Base-by-base conservation (phyloP, 1,140 invertebrate genomes). In the Zaprionus ghesquierei region DNA sequence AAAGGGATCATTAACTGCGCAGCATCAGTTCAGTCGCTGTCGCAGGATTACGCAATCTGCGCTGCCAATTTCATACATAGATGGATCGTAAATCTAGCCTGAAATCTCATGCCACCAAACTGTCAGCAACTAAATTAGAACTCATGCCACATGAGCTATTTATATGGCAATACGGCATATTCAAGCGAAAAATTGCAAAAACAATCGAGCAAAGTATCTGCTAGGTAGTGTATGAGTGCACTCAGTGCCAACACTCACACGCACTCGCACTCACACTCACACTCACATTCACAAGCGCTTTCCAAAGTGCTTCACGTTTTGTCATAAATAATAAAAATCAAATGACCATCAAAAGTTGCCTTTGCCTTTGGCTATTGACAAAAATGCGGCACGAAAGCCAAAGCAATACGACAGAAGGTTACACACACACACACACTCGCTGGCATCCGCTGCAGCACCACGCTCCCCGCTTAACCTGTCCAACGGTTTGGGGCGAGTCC, bases 291-390 rank as follows among this genome's bases (percentile, higher is more conserved):
- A 20, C 15, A 25, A 25, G 33, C 50, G 62, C 70, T 62, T 77
- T 73, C 41, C 63, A 64, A 86, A 81, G 78, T 86, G 74, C 64
- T 84, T 85, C 75, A 81, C 81, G 81, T 86, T 85, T 85, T 85
- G 81, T 86, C 81, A 86, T 82, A 89, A 89, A 87, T 87, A 87
- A 87, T 87, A 79, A 82, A 89, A 89, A 81, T 87, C 84, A 87
- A 82, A 82, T 77, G 80, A 71, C 80, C 80, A 84, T 84, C 80
- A 84, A 84, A 82, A 73, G 73, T 68, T 72, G 68, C 68, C 49
- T 60, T 69, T 69, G 55, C 55, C 68, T 75, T 75, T 75, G 69
- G 62, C 61, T 59, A 64, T 81, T 81, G 82, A 79, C 82, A 89
- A 87, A 77, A 81, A 79, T 73, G 70, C 64, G 63, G 58, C 56